A percentile compares a stretch with the other conserved stretches of the same genome.
These are phyloP conservation scores for Xerus rutilus DNA, from an alignment of 2,797 vertebrate species.

Conservation along the genomic window DNA sequence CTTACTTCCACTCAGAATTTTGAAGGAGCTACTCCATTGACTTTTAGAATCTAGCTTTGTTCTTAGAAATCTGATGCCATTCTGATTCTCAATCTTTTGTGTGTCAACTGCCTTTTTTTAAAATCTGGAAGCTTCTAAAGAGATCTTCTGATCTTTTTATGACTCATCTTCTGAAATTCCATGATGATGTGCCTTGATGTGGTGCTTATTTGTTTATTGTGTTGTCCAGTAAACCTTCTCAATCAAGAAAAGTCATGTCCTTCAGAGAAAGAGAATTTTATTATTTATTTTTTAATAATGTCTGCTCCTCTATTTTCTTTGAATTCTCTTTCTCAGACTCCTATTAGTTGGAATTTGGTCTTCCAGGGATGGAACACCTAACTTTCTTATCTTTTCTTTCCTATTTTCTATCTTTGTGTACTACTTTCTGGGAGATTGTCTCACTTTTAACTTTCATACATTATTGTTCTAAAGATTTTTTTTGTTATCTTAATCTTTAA, in stretches of 20 bases:
- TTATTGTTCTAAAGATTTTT: neutral
- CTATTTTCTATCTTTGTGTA: conserved; percentile 45
- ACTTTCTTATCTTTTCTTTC: conserved; percentile 16
- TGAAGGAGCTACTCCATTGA: neutral
- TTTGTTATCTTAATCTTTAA: conserved; percentile 45
- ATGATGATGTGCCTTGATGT: neutral
- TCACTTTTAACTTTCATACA: conserved; percentile 15
- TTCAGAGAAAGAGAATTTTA: conserved; percentile 2
- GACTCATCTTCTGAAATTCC: neutral
- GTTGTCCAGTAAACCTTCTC: neutral
- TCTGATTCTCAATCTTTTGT: neutral
- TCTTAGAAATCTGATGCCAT: neutral
- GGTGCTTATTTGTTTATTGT: neutral
- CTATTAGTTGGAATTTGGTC: conserved; percentile 18
- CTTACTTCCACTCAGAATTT: conserved; percentile 2
- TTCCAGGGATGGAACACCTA: neutral
- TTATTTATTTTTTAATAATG: neutral
- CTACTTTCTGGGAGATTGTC: conserved; percentile 17
- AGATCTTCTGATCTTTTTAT: neutral
- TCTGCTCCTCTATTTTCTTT: neutral
- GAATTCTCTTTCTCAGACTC: neutral
- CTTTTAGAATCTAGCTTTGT: neutral
- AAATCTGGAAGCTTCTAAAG: neutral
- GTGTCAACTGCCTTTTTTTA: neutral
- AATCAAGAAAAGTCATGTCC: neutral